These are phyloP conservation scores for Umimayanthus chanpuru DNA, from an alignment of 92 coral and sea anemone genomes.

Conservation along the genomic window DNA sequence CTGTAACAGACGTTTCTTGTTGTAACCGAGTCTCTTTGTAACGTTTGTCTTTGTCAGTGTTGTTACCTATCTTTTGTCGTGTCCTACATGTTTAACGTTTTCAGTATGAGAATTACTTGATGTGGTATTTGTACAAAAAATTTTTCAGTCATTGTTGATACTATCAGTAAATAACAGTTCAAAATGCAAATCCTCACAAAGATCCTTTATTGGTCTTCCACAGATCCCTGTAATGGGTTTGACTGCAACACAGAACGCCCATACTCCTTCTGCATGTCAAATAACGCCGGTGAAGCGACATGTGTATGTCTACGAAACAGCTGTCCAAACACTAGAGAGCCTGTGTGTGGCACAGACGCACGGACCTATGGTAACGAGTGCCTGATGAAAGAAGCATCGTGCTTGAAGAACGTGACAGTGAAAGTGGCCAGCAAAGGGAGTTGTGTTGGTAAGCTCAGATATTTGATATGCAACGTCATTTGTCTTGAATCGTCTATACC, in stretches of 20 bases:
- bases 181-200: neutral
- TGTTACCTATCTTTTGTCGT: neutral
- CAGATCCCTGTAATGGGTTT: constrained; percentile 14
- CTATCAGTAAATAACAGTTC: neutral
- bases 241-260: constrained; percentile 28
- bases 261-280: constrained; percentile 21
- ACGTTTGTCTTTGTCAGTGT: too few relatives aligned
- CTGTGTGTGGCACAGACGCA: constrained; percentile 42
- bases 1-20: too few relatives aligned
- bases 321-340: constrained; percentile 8
- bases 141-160: neutral
- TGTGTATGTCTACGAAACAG: constrained; percentile 39
- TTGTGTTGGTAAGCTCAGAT: constrained; percentile 19
- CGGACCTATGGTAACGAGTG: constrained; percentile 30
- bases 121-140: neutral
- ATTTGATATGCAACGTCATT: too few relatives aligned
- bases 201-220: neutral
- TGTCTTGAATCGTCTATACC: too few relatives aligned
- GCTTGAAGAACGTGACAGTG: constrained; percentile 31
- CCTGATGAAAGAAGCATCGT: constrained; percentile 33
- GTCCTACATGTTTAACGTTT: neutral
- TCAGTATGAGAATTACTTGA: neutral
- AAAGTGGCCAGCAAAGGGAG: constrained; percentile 21
- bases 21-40: too few relatives aligned
- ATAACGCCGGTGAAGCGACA: neutral